phyloP scores from a whole-genome alignment of 2,888 invertebrate species.

The Sesia apiformis region DNA sequence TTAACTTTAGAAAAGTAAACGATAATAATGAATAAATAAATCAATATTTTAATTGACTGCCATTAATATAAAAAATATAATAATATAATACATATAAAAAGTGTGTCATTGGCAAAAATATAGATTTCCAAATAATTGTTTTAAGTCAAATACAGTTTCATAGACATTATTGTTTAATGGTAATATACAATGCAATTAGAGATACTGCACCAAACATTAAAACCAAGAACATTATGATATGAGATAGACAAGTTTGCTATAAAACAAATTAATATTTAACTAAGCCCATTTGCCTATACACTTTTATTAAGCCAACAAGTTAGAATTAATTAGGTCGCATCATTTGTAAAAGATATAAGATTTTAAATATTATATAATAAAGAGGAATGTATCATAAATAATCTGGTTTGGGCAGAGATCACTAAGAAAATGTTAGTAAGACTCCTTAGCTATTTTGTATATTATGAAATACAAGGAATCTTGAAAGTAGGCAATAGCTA shows the following conservation, averaged over 20 bases:
- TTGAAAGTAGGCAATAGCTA: too few relatives aligned
- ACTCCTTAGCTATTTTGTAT: constrained; percentile 28
- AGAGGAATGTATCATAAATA: neutral
- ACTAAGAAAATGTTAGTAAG: constrained; percentile 16
- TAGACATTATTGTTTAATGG: constrained; percentile 58
- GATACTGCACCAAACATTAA: constrained; percentile 70
- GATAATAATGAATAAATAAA: too few relatives aligned
- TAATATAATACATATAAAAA: constrained; percentile 12
- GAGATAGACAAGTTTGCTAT: constrained; percentile 40
- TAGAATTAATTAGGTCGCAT: constrained; percentile 31
- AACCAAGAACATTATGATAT: constrained; percentile 59
- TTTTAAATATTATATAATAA: neutral
- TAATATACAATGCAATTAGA: constrained; percentile 72
- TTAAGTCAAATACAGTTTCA: constrained; percentile 3
- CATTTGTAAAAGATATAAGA: constrained; percentile 13
- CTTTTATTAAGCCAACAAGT: constrained; percentile 34
- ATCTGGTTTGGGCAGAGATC: neutral
- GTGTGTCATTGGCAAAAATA: constrained; percentile 40
- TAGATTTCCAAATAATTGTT: neutral
- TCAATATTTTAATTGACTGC: neutral
- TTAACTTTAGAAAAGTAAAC: neutral
- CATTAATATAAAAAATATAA: neutral
- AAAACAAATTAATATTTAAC: constrained; percentile 46
- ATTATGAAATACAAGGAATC: too few relatives aligned
- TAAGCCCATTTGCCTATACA: constrained; percentile 65